Conservation (phyloP, 2,888 invertebrate genomes). For the Asteroscopus sphinx region DNA sequence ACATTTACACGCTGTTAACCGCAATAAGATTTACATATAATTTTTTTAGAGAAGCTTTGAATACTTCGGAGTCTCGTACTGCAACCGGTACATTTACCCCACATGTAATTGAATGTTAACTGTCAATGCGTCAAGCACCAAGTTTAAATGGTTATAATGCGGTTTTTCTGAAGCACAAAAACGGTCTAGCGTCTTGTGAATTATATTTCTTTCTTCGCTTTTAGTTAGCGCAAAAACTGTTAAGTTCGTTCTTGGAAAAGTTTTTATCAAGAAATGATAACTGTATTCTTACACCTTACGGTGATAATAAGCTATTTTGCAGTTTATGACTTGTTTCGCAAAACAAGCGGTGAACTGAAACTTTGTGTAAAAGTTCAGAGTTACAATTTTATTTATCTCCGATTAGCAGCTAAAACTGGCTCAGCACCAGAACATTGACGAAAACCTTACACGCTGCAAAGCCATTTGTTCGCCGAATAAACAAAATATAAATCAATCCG, state of each 20-base stretch:
- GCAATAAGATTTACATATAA: conserved; percentile 59
- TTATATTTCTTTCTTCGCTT: conserved; percentile 26
- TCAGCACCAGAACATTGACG: conserved; percentile 31
- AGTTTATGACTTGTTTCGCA: conserved; percentile 29
- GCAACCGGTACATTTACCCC: conserved; percentile 51
- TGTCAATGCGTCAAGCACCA: conserved; percentile 47
- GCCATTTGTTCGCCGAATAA: conserved; percentile 50
- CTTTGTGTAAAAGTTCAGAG: conserved; percentile 14
- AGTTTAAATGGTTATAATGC: conserved; percentile 35
- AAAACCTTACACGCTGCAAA: conserved; percentile 35
- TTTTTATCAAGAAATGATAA: conserved; percentile 28
- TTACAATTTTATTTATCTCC: conserved; percentile 16
- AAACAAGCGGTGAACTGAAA: conserved; percentile 8
- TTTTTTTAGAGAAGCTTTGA: conserved; percentile 53
- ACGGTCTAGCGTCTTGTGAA: conserved; percentile 5
- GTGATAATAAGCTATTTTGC: conserved; percentile 36
- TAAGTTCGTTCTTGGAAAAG: conserved; percentile 35
- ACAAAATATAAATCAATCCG: conserved; percentile 60
- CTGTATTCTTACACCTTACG: conserved; percentile 19
- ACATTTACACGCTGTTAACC: conserved; percentile 55
- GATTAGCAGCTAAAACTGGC: conserved; percentile 22
- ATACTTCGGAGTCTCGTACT: conserved; percentile 29
- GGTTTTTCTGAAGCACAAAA: conserved; percentile 26
- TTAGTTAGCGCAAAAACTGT: conserved; percentile 36
- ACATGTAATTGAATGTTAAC: conserved; percentile 51